These are phyloP conservation scores for Melanophora roralis DNA, from an alignment of 2,888 invertebrate species.

Conservation along the genomic window DNA sequence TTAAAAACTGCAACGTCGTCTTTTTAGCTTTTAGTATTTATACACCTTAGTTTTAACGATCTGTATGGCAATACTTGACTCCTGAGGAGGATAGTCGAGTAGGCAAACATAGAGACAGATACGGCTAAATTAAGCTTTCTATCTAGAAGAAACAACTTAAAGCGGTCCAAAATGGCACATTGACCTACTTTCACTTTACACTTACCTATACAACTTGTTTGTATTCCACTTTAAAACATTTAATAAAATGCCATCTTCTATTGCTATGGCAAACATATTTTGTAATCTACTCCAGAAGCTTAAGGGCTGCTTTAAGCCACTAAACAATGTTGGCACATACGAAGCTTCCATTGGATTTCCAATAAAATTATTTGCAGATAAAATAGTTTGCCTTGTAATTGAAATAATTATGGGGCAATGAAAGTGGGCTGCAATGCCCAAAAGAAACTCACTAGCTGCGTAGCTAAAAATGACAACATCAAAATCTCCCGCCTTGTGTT, in stretches of 20 bases:
- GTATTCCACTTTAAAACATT: slow-evolving; percentile 7
- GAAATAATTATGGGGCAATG: slow-evolving; percentile 70
- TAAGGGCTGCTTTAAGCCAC: slow-evolving; percentile 62
- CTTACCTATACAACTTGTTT: slow-evolving; percentile 41
- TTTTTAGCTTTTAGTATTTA: no score
- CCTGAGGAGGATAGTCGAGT: no score
- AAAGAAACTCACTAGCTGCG: slow-evolving; percentile 70
- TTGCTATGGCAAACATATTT: slow-evolving; percentile 58
- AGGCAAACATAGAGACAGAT: no score
- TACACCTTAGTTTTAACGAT: no score
- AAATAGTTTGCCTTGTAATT: slow-evolving; percentile 66
- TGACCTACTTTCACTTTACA: slow-evolving; percentile 15
- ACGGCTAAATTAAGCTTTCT: no score
- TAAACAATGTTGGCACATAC: slow-evolving; percentile 66
- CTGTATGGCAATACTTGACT: no score
- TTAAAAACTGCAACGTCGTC: no score
- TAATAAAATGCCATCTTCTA: slow-evolving; percentile 29
- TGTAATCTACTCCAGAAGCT: slow-evolving; percentile 62
- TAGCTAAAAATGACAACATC: slow-evolving; percentile 72
- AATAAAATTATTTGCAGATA: slow-evolving; percentile 62
- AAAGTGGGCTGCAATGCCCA: slow-evolving; percentile 73
- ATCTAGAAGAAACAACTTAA: no score
- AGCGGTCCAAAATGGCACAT: no score
- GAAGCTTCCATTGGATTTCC: slow-evolving; percentile 70
- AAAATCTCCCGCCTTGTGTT: slow-evolving; percentile 64